A percentile compares a stretch with the other conserved stretches of the same genome.
These are phyloP conservation scores for Argyrosomus japonicus DNA, from an alignment of 2,113 vertebrate genomes.

Conservation along the genomic window DNA sequence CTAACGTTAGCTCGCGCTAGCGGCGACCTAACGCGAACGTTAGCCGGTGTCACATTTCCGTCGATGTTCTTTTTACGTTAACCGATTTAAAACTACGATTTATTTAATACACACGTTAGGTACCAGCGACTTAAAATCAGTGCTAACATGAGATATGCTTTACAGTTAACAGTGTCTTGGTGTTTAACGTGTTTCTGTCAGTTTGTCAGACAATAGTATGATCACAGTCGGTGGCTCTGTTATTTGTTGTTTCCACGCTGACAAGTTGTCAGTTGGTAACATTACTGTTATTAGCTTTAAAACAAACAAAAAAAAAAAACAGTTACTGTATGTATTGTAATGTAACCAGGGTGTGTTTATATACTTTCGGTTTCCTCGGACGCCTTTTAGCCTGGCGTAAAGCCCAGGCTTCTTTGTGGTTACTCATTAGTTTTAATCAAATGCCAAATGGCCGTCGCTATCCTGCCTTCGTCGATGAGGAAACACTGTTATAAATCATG, in stretches of 20 bases:
- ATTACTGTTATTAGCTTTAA: background rate
- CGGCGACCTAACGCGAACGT: slow-evolving; percentile 24
- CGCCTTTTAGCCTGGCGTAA: background rate
- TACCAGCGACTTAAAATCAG: too few relatives aligned
- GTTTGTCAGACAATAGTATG: background rate
- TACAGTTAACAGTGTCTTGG: background rate
- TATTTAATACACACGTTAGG: background rate
- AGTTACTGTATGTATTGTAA: background rate
- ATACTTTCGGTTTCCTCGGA: background rate
- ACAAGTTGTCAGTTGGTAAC: background rate
- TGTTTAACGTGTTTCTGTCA: background rate
- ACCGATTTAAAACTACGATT: background rate
- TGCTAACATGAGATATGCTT: background rate
- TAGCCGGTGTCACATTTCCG: slow-evolving; percentile 32
- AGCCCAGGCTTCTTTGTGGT: background rate
- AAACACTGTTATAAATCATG: background rate
- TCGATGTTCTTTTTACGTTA: background rate
- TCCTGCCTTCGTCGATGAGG: background rate
- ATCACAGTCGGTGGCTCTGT: background rate
- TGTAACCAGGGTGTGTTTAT: background rate
- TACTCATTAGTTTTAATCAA: background rate
- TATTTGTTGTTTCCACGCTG: background rate
- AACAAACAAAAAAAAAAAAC: too few relatives aligned
- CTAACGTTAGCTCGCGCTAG: slow-evolving; percentile 46
- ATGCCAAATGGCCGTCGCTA: background rate